These are phyloP conservation scores for Drosophila birchii DNA, from an alignment of 2,888 invertebrate species.

Conservation along the genomic window DNA sequence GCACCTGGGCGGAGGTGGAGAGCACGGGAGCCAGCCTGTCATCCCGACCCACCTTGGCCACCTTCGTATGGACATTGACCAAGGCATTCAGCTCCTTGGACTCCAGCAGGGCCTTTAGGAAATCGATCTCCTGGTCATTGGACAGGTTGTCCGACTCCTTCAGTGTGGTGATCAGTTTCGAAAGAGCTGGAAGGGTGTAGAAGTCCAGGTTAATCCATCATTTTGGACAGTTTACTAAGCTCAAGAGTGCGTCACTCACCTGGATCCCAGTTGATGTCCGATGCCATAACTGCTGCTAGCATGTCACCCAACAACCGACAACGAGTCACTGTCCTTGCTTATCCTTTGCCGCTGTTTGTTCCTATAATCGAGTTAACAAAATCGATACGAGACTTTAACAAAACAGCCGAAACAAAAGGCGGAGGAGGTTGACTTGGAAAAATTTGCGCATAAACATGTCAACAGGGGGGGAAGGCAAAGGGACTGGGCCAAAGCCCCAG, in stretches of 20 bases:
- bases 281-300: slow-evolving; percentile 85
- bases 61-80: slow-evolving; percentile 96
- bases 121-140: slow-evolving; percentile 94
- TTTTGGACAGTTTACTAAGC: background rate
- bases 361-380: slow-evolving; percentile 53
- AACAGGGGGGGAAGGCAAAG: slow-evolving; percentile 34
- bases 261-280: slow-evolving; percentile 85
- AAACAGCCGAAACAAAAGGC: slow-evolving; percentile 5
- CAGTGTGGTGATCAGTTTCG: slow-evolving; percentile 91
- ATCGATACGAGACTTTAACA: slow-evolving; percentile 58
- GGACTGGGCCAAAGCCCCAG: slow-evolving; percentile 11
- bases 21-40: slow-evolving; percentile 93
- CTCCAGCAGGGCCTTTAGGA: slow-evolving; percentile 92
- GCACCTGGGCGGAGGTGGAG: slow-evolving; percentile 93
- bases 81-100: slow-evolving; percentile 95
- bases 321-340: slow-evolving; percentile 46
- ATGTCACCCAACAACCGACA: slow-evolving; percentile 67
- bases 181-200: slow-evolving; percentile 87
- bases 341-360: slow-evolving; percentile 25
- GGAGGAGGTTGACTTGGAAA: slow-evolving; percentile 30
- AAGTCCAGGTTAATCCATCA: background rate
- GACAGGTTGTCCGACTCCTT: slow-evolving; percentile 91
- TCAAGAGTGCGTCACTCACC: slow-evolving; percentile 71
- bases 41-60: slow-evolving; percentile 92
- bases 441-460: slow-evolving; percentile 50